Percentiles rank a stretch among this genome's conserved stretches.
phyloP scores from a whole-genome alignment of 1,140 invertebrate species.

The Belonocnema kinseyi region DNA sequence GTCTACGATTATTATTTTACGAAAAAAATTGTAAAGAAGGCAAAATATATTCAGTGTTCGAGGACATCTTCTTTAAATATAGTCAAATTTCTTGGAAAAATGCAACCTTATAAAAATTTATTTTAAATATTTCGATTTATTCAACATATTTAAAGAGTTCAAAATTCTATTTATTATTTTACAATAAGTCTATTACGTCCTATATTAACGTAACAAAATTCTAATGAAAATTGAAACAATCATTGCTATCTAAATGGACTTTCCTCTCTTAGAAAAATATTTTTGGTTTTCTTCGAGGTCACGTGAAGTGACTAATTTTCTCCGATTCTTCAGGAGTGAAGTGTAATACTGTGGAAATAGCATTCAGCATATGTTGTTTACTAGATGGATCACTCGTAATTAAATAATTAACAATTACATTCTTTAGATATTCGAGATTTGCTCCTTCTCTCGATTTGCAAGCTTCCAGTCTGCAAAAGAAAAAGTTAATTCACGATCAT shows the following conservation, averaged over 20 bases:
- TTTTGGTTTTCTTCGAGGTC: constrained; percentile 36
- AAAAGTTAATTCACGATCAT: no score
- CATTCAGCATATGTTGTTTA: constrained; percentile 90
- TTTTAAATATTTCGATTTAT: no score
- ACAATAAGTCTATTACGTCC: background rate
- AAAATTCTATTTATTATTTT: constrained; percentile 6
- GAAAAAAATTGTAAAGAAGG: constrained; percentile 19
- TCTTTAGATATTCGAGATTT: constrained; percentile 93
- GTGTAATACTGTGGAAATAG: constrained; percentile 89
- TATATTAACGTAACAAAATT: no score
- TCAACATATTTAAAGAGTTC: no score
- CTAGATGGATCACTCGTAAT: constrained; percentile 82
- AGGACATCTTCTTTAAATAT: constrained; percentile 16
- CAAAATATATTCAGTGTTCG: constrained; percentile 31
- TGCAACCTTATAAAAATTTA: no score
- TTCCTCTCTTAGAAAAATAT: no score
- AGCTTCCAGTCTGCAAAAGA: constrained; percentile 80
- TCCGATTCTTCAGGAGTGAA: constrained; percentile 84
- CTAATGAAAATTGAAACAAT: no score
- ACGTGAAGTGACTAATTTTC: constrained; percentile 70
- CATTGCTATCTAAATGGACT: no score
- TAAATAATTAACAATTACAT: constrained; percentile 90
- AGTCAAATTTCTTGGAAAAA: no score
- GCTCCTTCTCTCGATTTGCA: constrained; percentile 88
- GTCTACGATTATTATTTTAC: constrained; percentile 10